Base-by-base conservation (phyloP, 2,888 invertebrate genomes). In the Cryptosula pallasiana region DNA sequence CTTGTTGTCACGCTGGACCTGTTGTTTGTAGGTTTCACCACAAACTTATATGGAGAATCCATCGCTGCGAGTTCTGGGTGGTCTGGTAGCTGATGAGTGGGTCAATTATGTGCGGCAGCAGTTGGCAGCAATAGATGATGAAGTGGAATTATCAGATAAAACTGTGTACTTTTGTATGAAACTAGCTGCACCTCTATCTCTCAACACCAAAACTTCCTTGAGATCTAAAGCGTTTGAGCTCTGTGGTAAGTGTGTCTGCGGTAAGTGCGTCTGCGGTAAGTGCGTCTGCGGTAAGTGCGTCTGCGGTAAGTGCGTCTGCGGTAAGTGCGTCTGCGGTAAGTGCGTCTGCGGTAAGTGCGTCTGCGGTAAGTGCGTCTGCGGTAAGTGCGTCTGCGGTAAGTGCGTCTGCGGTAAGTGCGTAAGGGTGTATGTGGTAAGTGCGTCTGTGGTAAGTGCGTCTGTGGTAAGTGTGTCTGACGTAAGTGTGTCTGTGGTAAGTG, bases 131-230 rank as follows among this genome's bases (percentile, higher is more conserved):
- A 2, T 63, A 5, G 32, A 20, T 5, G 63, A 63, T 32, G 27
- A 9, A 13, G 5, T n/a, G 29, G 63, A 63, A 2, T 5, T 32
- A 13, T 20, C 63, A 29, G 63, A 63, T 32, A 63, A 32, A 63
- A 32, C 34, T 32, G 13, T 63, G 1, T 63, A 32, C 32, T n/a
- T 63, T 16, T 63, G 63, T 34, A 63, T 63, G 63, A 63, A 32
- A n/a, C 9, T 63, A 27, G 32, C 32, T 13, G 2, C 63, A 32
- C 58, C 63, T 13, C 54, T 54, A 3, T n/a, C n/a, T 13, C 34
- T 23, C 16, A 70, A 20, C 20, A 20, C 5, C n/a, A 63, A 32
- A 32, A 13, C 32, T 63, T 27, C 25, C 16, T 5, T 32, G 25
- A 29, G 9, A 16, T 2, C 25, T 13, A 63, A 63, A 27, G 32